Evolutionary conservation across 2,113 vertebrate genomes (phyloP).

Genomic region (Rhinogobius similis): DNA sequence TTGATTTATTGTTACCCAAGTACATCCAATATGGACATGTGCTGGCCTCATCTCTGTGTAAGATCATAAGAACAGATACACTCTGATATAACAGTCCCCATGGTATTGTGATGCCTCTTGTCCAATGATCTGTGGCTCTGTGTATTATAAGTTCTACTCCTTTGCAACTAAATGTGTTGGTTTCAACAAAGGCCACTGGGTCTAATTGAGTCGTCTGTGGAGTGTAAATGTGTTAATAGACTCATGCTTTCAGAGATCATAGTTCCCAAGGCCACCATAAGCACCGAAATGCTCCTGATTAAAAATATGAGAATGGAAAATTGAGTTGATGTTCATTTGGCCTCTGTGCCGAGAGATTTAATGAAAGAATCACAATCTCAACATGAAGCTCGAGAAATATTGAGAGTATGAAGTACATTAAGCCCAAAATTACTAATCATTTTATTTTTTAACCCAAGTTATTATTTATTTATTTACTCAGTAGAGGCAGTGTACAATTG

Average conservation of each 20-base stretch:
- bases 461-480: not conserved
- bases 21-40: too few relatives aligned
- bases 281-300: not conserved
- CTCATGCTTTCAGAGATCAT: not conserved
- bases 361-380: not conserved
- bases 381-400: not conserved
- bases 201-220: not conserved
- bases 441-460: not conserved
- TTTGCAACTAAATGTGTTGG: not conserved
- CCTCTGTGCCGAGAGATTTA: not conserved
- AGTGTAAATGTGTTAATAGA: not conserved
- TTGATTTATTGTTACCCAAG: too few relatives aligned
- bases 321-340: constrained; percentile 2
- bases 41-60: too few relatives aligned
- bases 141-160: not conserved
- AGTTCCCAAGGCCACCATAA: not conserved
- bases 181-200: not conserved
- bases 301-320: not conserved
- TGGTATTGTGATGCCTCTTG: too few relatives aligned
- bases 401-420: not conserved
- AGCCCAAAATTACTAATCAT: not conserved
- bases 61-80: too few relatives aligned
- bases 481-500: too few relatives aligned
- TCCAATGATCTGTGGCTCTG: not conserved
- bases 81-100: not conserved